Percentiles rank a stretch among this genome's conserved stretches.
Conservation (phyloP, 2,888 invertebrate genomes). For the Lapara coniferarum region DNA sequence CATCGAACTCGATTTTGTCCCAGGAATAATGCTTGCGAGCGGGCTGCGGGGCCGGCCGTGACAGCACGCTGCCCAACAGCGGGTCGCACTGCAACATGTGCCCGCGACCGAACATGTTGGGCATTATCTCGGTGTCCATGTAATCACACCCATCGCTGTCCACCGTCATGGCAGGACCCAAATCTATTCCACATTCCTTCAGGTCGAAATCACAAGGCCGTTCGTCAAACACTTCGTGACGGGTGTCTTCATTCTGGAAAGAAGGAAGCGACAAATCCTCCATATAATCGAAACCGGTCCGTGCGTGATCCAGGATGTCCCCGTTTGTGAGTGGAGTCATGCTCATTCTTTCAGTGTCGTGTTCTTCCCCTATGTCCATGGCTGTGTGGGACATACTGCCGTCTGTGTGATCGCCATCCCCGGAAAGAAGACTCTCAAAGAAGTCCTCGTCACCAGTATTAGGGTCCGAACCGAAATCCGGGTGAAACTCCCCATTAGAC, state of each 20-base stretch:
- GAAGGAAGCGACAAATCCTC: constrained; percentile 75
- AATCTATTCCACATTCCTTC: constrained; percentile 86
- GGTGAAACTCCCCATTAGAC: constrained; percentile 60
- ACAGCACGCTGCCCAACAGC: constrained; percentile 86
- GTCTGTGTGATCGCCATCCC: constrained; percentile 54
- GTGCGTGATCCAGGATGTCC: constrained; percentile 69
- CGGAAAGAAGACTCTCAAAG: constrained; percentile 67
- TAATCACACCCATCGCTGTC: constrained; percentile 80
- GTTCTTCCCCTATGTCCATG: constrained; percentile 71
- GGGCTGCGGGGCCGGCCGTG: constrained; percentile 85
- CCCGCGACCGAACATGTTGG: constrained; percentile 76
- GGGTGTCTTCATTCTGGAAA: constrained; percentile 69
- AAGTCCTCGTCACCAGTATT: constrained; percentile 69
- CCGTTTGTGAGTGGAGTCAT: constrained; percentile 71
- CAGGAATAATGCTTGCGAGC: constrained; percentile 87
- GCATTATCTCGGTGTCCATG: constrained; percentile 74
- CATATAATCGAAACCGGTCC: constrained; percentile 74
- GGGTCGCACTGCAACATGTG: constrained; percentile 87
- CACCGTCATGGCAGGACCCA: constrained; percentile 82
- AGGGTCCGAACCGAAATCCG: constrained; percentile 67
- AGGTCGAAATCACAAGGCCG: constrained; percentile 79
- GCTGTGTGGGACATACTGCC: constrained; percentile 53
- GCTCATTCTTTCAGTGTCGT: constrained; percentile 61
- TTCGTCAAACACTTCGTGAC: constrained; percentile 59
- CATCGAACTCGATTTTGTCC: constrained; percentile 90